Evolutionary conservation across 2,113 vertebrate species (phyloP), one percentile per base, ranked within the genome.

Genomic region (Vombatus ursinus): DNA sequence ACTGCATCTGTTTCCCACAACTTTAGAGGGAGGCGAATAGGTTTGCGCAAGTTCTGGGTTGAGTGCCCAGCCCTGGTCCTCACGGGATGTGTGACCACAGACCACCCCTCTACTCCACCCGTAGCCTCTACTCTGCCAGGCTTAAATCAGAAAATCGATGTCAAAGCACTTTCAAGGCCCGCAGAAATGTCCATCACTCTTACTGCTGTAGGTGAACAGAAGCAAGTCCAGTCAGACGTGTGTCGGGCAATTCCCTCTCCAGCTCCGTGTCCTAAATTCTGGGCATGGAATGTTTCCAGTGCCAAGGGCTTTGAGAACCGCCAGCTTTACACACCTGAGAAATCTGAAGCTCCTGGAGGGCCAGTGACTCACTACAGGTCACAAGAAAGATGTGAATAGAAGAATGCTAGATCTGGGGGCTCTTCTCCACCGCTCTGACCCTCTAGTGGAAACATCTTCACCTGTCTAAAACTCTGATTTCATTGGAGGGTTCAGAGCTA

Each of bases 281-380:
- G 44, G 52, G 51, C 61, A 53, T 11, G 68, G 37, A 91, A 57
- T 93, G 44, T 89, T 93, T 95, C 50, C 89, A 94, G 93, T 91
- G 89, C 91, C 92, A 96, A 92, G 57, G 57, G 94, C 95, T 97
- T 95, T 52, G 95, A 95, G 96, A 97, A 96, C 96, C 51, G 92
- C 93, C 92, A 77, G 91, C 96, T 97, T 97, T 95, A 95, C 96
- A 96, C 94, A 96, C 94, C 94, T n/a, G 53, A 97, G 54, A 95
- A 96, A 77, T 84, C 92, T 77, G 91, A 96, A 91, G 7, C n/a
- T 84, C 93, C 91, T 61, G 90, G 84, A 51, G 94, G 94, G 97
- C 96, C 95, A 97, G 94, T 95, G 97, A 98, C 90, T 92, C 95
- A 93, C 96, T 93, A 90, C 10, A 68, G 93, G 98, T 90, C 97